Evolutionary conservation across 2,113 vertebrate species (phyloP), one percentile per base, ranked within the genome.

Genomic region (Todiramphus saurophagus): DNA sequence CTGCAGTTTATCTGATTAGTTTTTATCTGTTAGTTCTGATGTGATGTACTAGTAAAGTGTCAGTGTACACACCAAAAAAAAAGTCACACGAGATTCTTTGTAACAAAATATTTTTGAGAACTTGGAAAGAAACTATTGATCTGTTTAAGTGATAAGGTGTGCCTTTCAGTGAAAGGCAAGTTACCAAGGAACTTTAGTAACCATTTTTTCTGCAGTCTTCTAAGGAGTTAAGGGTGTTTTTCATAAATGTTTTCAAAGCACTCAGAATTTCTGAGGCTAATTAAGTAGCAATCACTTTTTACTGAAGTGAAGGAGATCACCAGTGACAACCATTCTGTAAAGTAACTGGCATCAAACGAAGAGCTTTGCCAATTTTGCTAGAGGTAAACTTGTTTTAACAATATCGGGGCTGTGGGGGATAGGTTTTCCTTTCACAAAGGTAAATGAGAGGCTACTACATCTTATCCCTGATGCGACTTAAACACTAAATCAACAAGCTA

Each of bases 321-420:
- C 10, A 11, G 18, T 1, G 25, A 16, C 51, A 10, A 20, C 11
- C 55, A 12, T 20, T 31, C 39, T 3, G 11, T 6, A 10, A 64
- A 19, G 11, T 6, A 10, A 68, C 16, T 7, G 39, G 2, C 3
- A 13, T 5, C 7, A 30, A 3, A 4, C 0, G 8, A 2, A 30
- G 31, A 56, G 11, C 13, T 44, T 18, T 13, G 31, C 60, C n/a
- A 33, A 5, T 9, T 66, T 46, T 23, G 5, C 33, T 55, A 56
- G n/a, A 59, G 28, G 25, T 30, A 44, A 63, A 67, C 16, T 58
- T 51, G n/a, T 39, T 48, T 60, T 18, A 88, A 51, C 11, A 66
- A 53, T 30, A 18, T 0, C 3, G 3, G 41, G 20, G 3, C 2
- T 10, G 7, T 2, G 16, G 1, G 12, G 2, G 13, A 17, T 0